Evolutionary conservation across 1,140 invertebrate species (phyloP).

Genomic region (Drosophila obscura): DNA sequence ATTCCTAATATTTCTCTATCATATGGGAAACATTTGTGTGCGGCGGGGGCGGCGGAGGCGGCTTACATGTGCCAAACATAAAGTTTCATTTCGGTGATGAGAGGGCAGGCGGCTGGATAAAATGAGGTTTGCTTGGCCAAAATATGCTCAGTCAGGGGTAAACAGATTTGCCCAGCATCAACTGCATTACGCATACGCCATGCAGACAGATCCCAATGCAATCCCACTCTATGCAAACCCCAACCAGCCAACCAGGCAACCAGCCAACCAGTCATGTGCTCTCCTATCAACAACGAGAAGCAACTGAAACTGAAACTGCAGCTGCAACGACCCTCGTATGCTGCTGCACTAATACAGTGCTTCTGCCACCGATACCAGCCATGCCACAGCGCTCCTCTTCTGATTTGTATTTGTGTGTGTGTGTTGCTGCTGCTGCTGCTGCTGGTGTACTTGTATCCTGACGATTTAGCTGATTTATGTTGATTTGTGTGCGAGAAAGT

Average conservation of each 20-base stretch:
- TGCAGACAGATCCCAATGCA: slow-evolving; percentile 44
- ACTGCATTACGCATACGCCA: slow-evolving; percentile 54
- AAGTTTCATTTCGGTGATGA: slow-evolving; percentile 42
- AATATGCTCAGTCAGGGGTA: slow-evolving; percentile 53
- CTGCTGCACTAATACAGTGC: slow-evolving; percentile 64
- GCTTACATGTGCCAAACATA: slow-evolving; percentile 49
- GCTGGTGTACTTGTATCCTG: slow-evolving; percentile 61
- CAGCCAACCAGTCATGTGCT: too few species aligned
- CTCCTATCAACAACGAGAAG: not conserved
- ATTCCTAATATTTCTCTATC: slow-evolving; percentile 30
- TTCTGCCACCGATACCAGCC: slow-evolving; percentile 24
- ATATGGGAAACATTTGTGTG: not conserved
- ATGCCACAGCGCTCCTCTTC: not conserved
- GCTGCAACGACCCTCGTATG: slow-evolving; percentile 58
- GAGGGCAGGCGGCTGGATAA: slow-evolving; percentile 23
- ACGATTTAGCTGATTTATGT: slow-evolving; percentile 81
- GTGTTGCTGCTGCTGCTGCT: slow-evolving; percentile 4
- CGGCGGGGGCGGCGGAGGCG: not conserved
- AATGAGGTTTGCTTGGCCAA: slow-evolving; percentile 52
- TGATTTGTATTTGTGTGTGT: slow-evolving; percentile 9
- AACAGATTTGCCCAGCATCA: slow-evolving; percentile 49
- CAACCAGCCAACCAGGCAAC: too few species aligned
- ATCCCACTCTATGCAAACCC: slow-evolving; percentile 24
- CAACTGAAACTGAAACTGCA: slow-evolving; percentile 20
- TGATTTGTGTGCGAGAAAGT: slow-evolving; percentile 74